Evolutionary conservation across 2,797 vertebrate species (phyloP).

Genomic region (Apogon hyalosoma): DNA sequence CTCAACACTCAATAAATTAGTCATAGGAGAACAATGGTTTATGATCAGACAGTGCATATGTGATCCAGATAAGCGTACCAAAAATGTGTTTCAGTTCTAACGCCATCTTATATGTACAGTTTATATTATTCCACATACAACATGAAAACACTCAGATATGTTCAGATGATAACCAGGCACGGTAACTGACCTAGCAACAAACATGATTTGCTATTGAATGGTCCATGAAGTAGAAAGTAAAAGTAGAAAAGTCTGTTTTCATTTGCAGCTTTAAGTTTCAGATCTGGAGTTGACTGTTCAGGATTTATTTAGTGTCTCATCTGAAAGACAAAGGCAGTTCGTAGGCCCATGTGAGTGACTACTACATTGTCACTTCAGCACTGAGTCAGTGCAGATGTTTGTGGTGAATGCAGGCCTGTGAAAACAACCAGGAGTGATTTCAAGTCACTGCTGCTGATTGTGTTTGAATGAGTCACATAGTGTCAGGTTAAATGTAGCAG

Average conservation of each 20-base stretch:
- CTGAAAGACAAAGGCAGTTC: slow-evolving; percentile 36
- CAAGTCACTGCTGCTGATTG: neutral
- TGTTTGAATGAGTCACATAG: slow-evolving; percentile 11
- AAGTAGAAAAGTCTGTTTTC: neutral
- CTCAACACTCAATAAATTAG: slow-evolving; percentile 2
- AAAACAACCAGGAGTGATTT: slow-evolving; percentile 1
- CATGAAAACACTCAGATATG: neutral
- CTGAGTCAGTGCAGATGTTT: slow-evolving; percentile 13
- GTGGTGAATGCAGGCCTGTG: neutral
- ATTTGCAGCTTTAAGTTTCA: neutral
- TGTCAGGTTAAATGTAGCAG: neutral
- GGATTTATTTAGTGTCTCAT: slow-evolving; percentile 57
- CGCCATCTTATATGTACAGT: too few relatives aligned
- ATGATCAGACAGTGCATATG: too few relatives aligned
- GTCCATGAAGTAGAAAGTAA: slow-evolving; percentile 11
- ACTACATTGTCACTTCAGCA: neutral
- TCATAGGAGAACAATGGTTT: too few relatives aligned
- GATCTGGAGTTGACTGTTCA: slow-evolving; percentile 8
- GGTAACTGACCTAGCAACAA: slow-evolving; percentile 22
- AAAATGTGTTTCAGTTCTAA: too few relatives aligned
- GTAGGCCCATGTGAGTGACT: neutral
- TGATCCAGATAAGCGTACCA: too few relatives aligned
- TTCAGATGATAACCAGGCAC: slow-evolving; percentile 17
- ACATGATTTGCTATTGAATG: neutral
- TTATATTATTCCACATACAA: neutral